A percentile compares a stretch with the other conserved stretches of the same genome.
These are phyloP conservation scores for Lacerta agilis DNA, from an alignment of 2,797 vertebrate species.

Conservation along the genomic window DNA sequence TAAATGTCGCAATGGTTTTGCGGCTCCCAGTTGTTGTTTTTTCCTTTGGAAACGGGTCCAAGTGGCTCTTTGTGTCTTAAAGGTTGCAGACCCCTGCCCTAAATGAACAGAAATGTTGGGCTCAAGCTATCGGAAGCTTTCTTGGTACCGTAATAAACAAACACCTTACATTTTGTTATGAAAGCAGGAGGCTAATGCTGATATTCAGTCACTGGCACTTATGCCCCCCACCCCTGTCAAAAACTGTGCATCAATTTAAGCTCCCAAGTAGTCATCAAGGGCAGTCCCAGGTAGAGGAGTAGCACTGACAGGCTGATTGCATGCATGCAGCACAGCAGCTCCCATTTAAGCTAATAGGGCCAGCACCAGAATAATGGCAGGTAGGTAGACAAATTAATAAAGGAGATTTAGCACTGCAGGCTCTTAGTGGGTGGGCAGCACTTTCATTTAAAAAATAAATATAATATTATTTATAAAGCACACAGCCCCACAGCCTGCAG, in stretches of 20 bases:
- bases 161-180: neutral
- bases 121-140: no score
- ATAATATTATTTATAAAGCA: conserved; percentile 29
- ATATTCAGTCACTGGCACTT: neutral
- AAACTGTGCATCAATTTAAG: neutral
- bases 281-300: neutral
- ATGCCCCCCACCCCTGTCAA: neutral
- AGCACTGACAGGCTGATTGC: neutral
- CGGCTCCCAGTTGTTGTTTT: no score
- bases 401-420: conserved; percentile 16
- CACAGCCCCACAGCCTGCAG: conserved; percentile 12
- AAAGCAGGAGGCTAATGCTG: neutral
- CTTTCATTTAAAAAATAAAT: conserved; percentile 42
- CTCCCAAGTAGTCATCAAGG: neutral
- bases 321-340: neutral
- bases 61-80: no score
- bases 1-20: no score
- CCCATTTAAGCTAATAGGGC: conserved; percentile 23
- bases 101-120: no score
- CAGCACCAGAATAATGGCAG: conserved; percentile 16
- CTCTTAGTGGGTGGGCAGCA: neutral
- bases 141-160: no score
- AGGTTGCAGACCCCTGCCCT: no score
- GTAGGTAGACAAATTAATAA: conserved; percentile 23
- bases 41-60: no score